Percentiles rank a stretch among this genome's conserved stretches.
These are phyloP conservation scores for Lethrus apterus DNA, from an alignment of 1,140 invertebrate genomes.

Conservation along the genomic window DNA sequence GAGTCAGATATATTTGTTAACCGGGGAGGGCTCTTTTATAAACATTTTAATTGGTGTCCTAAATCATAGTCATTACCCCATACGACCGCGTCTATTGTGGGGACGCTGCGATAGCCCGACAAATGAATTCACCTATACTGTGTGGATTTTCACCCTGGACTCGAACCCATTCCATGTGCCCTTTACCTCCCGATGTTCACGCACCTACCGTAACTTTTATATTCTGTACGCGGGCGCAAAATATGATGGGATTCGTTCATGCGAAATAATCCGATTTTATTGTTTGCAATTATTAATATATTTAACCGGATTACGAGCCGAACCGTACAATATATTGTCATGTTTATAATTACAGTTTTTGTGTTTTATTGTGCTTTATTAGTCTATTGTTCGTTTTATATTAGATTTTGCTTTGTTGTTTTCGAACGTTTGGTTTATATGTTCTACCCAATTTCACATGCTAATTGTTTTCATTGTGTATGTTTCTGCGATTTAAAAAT, in stretches of 20 bases:
- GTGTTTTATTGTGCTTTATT: too few relatives aligned
- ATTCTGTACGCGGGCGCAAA: neutral
- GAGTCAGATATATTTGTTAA: conserved; percentile 28
- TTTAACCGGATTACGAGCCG: conserved; percentile 28
- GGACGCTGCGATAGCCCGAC: conserved; percentile 18
- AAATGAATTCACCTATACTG: conserved; percentile 18
- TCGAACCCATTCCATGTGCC: conserved; percentile 2
- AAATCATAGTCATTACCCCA: conserved; percentile 30
- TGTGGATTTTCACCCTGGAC: conserved; percentile 7
- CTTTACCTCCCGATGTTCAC: conserved; percentile 3
- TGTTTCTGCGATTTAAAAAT: too few relatives aligned
- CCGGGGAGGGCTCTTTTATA: conserved; percentile 27
- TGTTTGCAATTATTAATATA: conserved; percentile 39
- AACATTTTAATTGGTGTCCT: conserved; percentile 31
- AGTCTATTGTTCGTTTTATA: too few relatives aligned
- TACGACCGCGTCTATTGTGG: conserved; percentile 21
- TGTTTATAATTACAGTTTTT: too few relatives aligned
- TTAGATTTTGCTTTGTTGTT: too few relatives aligned
- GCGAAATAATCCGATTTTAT: conserved; percentile 38
- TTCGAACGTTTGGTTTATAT: too few relatives aligned
- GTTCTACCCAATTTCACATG: too few relatives aligned
- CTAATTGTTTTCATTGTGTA: too few relatives aligned
- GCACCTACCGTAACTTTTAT: neutral
- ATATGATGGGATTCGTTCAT: conserved; percentile 20
- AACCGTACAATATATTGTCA: conserved; percentile 6